Evolutionary conservation across 2,797 vertebrate species (phyloP), one percentile per base, ranked within the genome.

Genomic region (Eutrigla gurnardus): DNA sequence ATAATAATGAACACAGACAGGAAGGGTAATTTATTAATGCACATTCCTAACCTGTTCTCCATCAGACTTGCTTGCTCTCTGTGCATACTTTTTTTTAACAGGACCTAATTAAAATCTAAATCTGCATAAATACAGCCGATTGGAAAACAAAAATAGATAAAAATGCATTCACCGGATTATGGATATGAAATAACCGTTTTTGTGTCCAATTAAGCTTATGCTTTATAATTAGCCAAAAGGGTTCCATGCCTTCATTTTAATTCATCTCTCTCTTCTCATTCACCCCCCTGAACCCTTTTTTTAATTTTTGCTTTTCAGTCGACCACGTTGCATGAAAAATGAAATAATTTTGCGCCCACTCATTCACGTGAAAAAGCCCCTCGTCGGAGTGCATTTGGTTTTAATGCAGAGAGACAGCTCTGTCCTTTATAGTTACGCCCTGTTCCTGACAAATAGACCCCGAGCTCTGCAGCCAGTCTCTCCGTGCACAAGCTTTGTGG

Each of bases 181-280:
- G 86, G 78, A 91, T 90, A 83, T 87, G 78, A 93, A 93, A 92
- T 84, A 85, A 91, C 75, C 70, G 68, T 91, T 92, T 93, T 89
- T 85, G 87, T 93, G 93, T 94, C 86, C 89, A 93, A 91, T 94
- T 92, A 92, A 87, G 82, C 76, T 87, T 90, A 84, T 71, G 70
- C 74, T 90, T 93, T 91, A 91, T 93, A 93, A 93, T 91, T 87
- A 93, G 82, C 78, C 72, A 60, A 86, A 90, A 84, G 75, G 74
- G 80, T 83, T 81, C 61, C 43, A 75, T 87, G 79, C 78, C 71
- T 88, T 85, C 55, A 79, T 87, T 88, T 86, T 67, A 75, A 50
- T 68, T 53, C 43, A 64, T 43, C 9, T 36, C 69, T 70, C 32
- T 78, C 36, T 55, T 65, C 52, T 63, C 42, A 53, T 67, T 71